Conservation (phyloP, 2,113 vertebrate genomes). For the Pollimyrus isidori region DNA sequence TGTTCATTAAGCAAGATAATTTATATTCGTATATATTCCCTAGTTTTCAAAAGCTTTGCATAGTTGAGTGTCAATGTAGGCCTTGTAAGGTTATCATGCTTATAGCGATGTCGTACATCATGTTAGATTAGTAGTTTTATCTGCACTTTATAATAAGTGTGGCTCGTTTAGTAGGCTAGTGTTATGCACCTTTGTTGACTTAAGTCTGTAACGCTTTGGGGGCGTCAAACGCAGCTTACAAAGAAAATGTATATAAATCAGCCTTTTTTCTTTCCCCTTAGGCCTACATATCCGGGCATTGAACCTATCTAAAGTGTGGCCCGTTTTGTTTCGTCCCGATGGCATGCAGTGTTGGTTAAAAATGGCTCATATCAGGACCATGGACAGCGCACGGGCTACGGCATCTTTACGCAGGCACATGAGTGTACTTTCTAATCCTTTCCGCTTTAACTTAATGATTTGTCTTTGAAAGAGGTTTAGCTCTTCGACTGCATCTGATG, state of each 20-base stretch:
- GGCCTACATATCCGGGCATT: too few species aligned
- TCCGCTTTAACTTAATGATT: conserved; percentile 14
- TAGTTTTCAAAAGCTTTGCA: background rate
- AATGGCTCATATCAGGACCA: conserved; percentile 42
- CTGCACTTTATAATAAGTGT: background rate
- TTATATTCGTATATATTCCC: background rate
- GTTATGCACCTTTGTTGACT: background rate
- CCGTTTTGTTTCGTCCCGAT: background rate
- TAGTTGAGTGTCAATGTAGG: background rate
- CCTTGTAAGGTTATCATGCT: background rate
- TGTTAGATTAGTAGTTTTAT: background rate
- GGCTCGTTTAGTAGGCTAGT: background rate
- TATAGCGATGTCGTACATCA: background rate
- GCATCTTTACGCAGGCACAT: background rate
- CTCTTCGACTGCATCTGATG: conserved; percentile 14
- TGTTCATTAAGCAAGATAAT: background rate
- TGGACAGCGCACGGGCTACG: conserved; percentile 32
- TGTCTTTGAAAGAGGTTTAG: conserved; percentile 21
- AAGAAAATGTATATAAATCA: background rate
- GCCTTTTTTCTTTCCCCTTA: background rate
- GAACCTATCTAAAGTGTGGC: background rate
- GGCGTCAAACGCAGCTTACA: background rate
- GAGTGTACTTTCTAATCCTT: background rate
- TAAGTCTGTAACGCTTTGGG: background rate
- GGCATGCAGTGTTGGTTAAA: background rate